Percentiles rank a stretch among this genome's conserved stretches.
phyloP scores from a whole-genome alignment of 2,113 vertebrate species.

The Lates calcarifer region DNA sequence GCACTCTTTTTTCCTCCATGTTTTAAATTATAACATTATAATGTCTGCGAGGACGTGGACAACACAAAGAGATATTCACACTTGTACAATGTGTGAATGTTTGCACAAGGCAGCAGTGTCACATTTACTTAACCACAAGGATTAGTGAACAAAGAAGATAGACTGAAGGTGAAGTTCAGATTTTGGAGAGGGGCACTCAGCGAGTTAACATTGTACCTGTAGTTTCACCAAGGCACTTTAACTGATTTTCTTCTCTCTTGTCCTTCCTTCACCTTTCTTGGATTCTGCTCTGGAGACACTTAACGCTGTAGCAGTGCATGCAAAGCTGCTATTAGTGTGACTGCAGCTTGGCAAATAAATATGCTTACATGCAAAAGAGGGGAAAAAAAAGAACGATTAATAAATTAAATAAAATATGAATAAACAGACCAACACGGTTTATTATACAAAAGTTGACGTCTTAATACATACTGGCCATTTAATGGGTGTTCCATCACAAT shows the following conservation, averaged over 20 bases:
- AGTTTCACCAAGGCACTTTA: background rate
- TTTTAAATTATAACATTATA: background rate
- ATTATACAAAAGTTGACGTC: slow-evolving; percentile 82
- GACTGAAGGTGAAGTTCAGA: background rate
- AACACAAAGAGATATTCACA: background rate
- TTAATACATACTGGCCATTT: slow-evolving; percentile 81
- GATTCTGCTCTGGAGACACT: background rate
- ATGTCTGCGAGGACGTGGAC: slow-evolving; percentile 1
- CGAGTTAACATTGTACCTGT: background rate
- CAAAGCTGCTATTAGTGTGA: slow-evolving; percentile 8
- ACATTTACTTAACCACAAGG: background rate
- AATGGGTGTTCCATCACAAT: slow-evolving; percentile 86
- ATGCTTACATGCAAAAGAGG: slow-evolving; percentile 39
- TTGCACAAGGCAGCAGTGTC: background rate
- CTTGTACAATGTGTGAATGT: background rate
- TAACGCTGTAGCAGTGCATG: background rate
- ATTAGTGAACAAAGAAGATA: background rate
- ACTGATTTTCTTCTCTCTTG: background rate
- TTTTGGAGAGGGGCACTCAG: background rate
- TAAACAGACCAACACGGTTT: slow-evolving; percentile 71
- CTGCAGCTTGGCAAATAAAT: slow-evolving; percentile 49
- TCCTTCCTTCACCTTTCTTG: background rate
- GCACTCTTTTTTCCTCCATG: background rate
- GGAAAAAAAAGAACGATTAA: slow-evolving; percentile 26
- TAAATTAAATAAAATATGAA: slow-evolving; percentile 66